Evolutionary conservation across 2,888 invertebrate genomes (phyloP), one percentile per base, ranked within the genome.

Genomic region (Patella depressa): DNA sequence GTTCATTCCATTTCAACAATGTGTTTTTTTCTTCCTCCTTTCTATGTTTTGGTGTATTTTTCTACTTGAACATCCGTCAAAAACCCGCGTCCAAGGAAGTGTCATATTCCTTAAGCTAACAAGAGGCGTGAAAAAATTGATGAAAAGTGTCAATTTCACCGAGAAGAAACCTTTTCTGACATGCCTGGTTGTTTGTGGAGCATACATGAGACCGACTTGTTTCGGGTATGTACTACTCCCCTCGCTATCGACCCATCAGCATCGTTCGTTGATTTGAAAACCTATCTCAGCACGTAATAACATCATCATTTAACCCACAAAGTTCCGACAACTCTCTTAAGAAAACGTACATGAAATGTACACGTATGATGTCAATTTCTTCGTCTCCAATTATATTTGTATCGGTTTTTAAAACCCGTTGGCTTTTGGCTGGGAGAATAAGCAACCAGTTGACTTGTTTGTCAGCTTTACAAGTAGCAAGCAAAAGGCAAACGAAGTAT

Each of bases 21-120:
- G 24, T 65, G 19, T 59, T 65, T 24, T 65, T 65, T 11, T 65
- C 65, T 19, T 19, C 24, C 65, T 65, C 2, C 19, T 19, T 24
- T 65, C 19, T 14, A 65, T 65, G 65, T 19, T 24, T 24, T 24
- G 24, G 19, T 19, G 65, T 65, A 65, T 65, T 65, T 65, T 65
- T 65, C 65, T 65, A 65, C 24, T 24, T 65, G 65, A 65, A 65
- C 65, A 65, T 65, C 65, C 65, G 65, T 65, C 65, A 65, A 65
- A 65, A 65, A 65, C 65, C 65, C 65, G 65, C 65, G 65, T 65
- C 24, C 65, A 65, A 65, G 65, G 65, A 65, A 65, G 65, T 65
- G 65, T 65, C 65, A 65, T 65, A 65, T 65, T 65, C 65, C 65
- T 65, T 65, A 24, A 65, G 65, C 65, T 24, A 65, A 65, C 65